Evolutionary conservation across 2,797 vertebrate species (phyloP), one percentile per base, ranked within the genome.

Genomic region (Etheostoma perlongum): DNA sequence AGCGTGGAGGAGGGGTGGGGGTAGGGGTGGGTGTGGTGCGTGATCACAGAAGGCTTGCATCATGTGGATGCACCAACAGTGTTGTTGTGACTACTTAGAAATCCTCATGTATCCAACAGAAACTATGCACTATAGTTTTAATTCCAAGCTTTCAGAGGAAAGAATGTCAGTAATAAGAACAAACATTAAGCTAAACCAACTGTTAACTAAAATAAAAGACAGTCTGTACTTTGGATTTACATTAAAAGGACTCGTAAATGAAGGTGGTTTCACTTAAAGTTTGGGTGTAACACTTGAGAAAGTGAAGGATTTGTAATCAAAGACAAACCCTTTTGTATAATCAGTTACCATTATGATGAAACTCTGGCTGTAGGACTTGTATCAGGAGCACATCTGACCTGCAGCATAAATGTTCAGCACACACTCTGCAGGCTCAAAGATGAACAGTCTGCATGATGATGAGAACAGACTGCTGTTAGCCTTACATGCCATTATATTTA

Each of bases 311-410:
- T 13, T 19, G 76, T 72, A 81, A 83, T 82, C 79, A 71, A n/a
- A 13, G 48, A 4, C 0, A 12, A 7, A 6, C 18, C 2, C 18
- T 16, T 72, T 33, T 65, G 46, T 42, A 5, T 27, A 76, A 82
- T 77, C 60, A 33, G 58, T 66, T 19, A 9, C 14, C n/a, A 58
- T 76, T 9, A 1, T 76, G 73, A 72, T 68, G 53, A 33, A 72
- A 47, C 14, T 48, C 16, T n/a, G 3, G 14, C 55, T 67, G 61
- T 8, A 71, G 81, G 33, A 67, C 71, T 65, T 63, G 76, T 62
- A 67, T 48, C 67, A 4, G 57, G 49, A 67, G 64, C 48, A n/a
- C 40, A 30, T 72, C 65, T 78, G 71, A 88, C 81, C 25, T 65
- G 67, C 30, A n/a, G 49, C 36, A 12, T 61, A 25, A 47, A 59